phyloP scores from a whole-genome alignment of 2,797 vertebrate genomes.

The Iguana delicatissima region DNA sequence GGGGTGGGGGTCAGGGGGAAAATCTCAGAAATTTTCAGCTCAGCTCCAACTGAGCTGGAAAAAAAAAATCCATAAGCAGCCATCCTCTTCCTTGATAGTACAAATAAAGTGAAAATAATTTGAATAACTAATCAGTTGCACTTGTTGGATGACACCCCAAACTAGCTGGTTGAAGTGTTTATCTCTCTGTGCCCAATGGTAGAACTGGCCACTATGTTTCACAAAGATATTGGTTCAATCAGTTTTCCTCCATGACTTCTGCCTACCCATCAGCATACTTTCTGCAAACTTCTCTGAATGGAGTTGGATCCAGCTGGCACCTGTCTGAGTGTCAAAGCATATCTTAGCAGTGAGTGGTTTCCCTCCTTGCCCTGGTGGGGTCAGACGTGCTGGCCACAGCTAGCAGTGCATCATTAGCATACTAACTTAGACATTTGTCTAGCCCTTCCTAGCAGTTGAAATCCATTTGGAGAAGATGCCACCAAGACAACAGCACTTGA shows the following conservation, averaged over 20 bases:
- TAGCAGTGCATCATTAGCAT: not conserved
- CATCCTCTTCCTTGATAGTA: not conserved
- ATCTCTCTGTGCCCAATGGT: not conserved
- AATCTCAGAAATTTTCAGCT: not conserved
- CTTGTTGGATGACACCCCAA: not conserved
- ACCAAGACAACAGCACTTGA: not conserved
- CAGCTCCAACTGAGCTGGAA: too few species aligned
- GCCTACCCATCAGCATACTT: not conserved
- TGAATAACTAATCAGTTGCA: not conserved
- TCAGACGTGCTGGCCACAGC: not conserved
- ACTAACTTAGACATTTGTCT: not conserved
- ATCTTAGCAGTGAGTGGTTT: not conserved
- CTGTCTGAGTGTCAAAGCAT: not conserved
- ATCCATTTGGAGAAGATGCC: not conserved
- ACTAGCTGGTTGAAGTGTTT: not conserved
- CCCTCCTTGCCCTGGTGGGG: not conserved
- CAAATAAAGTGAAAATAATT: not conserved
- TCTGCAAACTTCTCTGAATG: not conserved
- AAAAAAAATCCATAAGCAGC: not conserved
- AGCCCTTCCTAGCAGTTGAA: not conserved
- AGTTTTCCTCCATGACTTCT: not conserved
- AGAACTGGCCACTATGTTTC: not conserved
- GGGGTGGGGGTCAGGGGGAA: too few species aligned
- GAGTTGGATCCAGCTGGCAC: slow-evolving; percentile 17
- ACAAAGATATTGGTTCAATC: not conserved